These are phyloP conservation scores for Drosophila rubida DNA, from an alignment of 2,888 invertebrate genomes.

Conservation along the genomic window DNA sequence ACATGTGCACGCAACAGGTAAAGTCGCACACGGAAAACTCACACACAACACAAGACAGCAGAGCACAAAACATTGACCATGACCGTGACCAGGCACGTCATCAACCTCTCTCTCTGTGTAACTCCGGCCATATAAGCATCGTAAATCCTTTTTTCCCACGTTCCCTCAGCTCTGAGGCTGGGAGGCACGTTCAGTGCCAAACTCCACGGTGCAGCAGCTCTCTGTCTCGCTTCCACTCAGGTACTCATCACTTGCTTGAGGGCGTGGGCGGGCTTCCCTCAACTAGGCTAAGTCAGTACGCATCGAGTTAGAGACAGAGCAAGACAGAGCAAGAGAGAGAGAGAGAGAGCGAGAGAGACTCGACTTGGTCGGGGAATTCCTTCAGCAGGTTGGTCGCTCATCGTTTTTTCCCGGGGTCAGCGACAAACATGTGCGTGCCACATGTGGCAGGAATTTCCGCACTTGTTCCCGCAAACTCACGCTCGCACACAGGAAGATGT, in stretches of 20 bases:
- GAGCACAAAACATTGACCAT: conserved; percentile 26
- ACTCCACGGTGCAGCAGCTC: conserved; percentile 22
- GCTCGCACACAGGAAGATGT: conserved; percentile 38
- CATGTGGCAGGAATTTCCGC: conserved; percentile 74
- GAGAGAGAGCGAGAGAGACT: background rate
- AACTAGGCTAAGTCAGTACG: background rate
- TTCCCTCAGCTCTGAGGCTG: conserved; percentile 48
- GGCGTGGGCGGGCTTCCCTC: conserved; percentile 51
- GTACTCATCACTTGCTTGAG: conserved; percentile 41
- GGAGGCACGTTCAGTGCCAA: conserved; percentile 51
- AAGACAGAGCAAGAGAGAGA: background rate
- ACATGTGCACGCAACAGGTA: conserved; percentile 75
- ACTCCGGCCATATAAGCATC: conserved; percentile 40
- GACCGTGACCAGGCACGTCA: conserved; percentile 69
- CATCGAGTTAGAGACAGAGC: background rate
- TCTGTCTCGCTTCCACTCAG: conserved; percentile 2
- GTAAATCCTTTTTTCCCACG: conserved; percentile 80
- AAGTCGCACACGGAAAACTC: conserved; percentile 38
- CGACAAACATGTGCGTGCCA: conserved; percentile 69
- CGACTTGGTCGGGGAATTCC: conserved; percentile 60
- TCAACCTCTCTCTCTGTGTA: conserved; percentile 15
- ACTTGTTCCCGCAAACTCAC: conserved; percentile 52
- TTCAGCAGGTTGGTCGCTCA: conserved; percentile 5
- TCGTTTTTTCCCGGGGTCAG: conserved; percentile 31
- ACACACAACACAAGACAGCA: background rate